Conservation (phyloP, 2,113 vertebrate genomes). For the Myrmophylax atrothorax region DNA sequence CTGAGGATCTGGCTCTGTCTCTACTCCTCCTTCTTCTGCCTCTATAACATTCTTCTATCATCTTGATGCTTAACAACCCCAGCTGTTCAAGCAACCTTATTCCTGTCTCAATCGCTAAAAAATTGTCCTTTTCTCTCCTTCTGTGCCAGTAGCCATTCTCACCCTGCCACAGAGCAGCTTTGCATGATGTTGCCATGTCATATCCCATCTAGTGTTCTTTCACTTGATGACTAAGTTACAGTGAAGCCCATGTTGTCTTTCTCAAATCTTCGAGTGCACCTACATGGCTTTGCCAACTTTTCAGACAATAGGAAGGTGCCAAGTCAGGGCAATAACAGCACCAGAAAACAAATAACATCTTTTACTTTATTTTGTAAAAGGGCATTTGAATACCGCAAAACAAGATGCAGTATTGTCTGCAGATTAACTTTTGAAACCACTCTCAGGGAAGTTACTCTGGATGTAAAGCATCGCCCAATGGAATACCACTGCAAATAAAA, state of each 20-base stretch:
- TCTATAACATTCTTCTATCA: conserved; percentile 6
- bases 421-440: background rate
- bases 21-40: background rate
- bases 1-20: background rate
- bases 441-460: background rate
- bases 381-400: background rate
- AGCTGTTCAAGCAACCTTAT: background rate
- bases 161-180: background rate
- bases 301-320: background rate
- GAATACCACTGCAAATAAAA: background rate
- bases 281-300: background rate
- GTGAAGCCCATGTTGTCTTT: background rate
- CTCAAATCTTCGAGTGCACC: background rate
- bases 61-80: background rate
- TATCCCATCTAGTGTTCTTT: background rate
- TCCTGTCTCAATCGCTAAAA: background rate
- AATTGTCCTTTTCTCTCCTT: background rate
- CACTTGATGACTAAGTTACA: background rate
- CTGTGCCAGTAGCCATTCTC: background rate
- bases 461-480: background rate
- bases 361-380: background rate
- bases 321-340: background rate
- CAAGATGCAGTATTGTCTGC: background rate
- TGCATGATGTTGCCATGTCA: background rate
- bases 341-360: background rate